These are phyloP conservation scores for Albula goreensis DNA, from an alignment of 2,113 vertebrate genomes.

Conservation along the genomic window DNA sequence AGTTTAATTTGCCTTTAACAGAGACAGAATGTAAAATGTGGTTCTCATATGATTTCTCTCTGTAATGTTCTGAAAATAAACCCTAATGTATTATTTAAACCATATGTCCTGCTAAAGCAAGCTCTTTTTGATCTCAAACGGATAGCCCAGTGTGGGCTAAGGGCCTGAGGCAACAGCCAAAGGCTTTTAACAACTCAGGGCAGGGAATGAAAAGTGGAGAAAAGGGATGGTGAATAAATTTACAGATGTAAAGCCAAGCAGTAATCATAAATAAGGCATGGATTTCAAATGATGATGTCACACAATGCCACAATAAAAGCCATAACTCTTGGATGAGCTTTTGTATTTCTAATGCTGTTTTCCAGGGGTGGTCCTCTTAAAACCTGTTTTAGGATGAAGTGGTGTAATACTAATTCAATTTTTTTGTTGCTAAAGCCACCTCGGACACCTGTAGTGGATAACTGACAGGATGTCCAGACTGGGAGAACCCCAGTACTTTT, in stretches of 20 bases:
- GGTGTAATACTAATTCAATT: no score
- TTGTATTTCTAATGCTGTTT: neutral
- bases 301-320: neutral
- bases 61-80: slow-evolving; percentile 62
- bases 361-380: no score
- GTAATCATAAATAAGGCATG: neutral
- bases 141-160: neutral
- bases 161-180: neutral
- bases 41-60: slow-evolving; percentile 23
- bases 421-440: no score
- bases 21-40: neutral
- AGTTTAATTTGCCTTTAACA: neutral
- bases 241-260: neutral
- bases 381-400: no score
- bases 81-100: slow-evolving; percentile 67
- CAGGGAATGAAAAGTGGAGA: neutral
- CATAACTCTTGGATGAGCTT: neutral
- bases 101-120: slow-evolving; percentile 67
- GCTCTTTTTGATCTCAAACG: slow-evolving; percentile 19
- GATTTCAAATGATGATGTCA: neutral
- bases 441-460: no score
- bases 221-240: neutral
- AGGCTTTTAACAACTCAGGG: neutral
- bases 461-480: no score
- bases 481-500: no score